These are phyloP conservation scores for Mayetiola destructor DNA, from an alignment of 2,888 invertebrate genomes.

Conservation along the genomic window DNA sequence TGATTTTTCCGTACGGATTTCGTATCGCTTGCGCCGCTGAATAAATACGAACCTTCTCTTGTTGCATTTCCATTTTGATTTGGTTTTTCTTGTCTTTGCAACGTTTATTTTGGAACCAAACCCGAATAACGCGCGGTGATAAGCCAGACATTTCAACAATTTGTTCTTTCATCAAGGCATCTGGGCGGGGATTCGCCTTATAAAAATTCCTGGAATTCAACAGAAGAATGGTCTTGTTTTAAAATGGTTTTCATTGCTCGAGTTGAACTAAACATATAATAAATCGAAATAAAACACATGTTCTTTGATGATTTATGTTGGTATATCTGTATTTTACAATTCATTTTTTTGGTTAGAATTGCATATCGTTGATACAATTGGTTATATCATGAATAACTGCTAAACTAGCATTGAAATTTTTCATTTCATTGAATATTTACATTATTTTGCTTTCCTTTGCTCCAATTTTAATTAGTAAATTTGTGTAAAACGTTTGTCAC, in stretches of 20 bases:
- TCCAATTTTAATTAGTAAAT: too few relatives aligned
- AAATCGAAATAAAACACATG: not conserved
- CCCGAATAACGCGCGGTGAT: conserved; percentile 93
- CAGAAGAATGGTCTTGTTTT: not conserved
- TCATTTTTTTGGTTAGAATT: conserved; percentile 7
- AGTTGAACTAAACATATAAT: not conserved
- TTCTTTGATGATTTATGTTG: not conserved
- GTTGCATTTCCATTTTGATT: conserved; percentile 94
- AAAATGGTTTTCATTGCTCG: not conserved
- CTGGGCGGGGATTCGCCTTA: conserved; percentile 93
- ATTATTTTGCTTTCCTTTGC: too few relatives aligned
- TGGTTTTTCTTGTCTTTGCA: conserved; percentile 97
- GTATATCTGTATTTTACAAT: too few relatives aligned
- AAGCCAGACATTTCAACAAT: conserved; percentile 97
- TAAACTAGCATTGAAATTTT: too few relatives aligned
- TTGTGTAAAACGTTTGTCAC: too few relatives aligned
- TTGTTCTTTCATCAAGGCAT: conserved; percentile 98
- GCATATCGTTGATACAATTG: not conserved
- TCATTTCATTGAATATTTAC: too few relatives aligned
- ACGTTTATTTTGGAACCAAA: conserved; percentile 98
- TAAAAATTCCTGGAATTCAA: conserved; percentile 63
- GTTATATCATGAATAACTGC: too few relatives aligned
- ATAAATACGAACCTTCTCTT: conserved; percentile 78
- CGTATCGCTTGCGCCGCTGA: too few relatives aligned
- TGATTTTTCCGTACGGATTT: too few relatives aligned